Conservation (phyloP, 2,113 vertebrate species). For the Grus americana region DNA sequence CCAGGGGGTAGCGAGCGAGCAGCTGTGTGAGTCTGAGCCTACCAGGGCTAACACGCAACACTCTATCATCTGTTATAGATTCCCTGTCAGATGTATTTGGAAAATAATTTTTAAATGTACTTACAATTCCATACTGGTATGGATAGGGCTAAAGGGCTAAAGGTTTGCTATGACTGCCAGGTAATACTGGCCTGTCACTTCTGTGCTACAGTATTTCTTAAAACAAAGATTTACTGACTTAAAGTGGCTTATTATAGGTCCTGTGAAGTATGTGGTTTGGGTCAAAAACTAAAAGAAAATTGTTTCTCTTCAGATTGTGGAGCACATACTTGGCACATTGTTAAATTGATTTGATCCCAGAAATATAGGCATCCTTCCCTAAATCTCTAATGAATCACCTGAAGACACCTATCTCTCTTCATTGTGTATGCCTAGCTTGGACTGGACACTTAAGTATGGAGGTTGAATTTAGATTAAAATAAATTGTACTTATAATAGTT, state of each 20-base stretch:
- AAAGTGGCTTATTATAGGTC: background rate
- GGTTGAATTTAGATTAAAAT: background rate
- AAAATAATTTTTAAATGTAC: background rate
- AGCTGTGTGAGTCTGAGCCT: background rate
- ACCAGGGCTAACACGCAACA: background rate
- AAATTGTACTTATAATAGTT: background rate
- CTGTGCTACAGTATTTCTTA: background rate
- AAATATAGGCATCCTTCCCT: background rate
- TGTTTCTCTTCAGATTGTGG: background rate
- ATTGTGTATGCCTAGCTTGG: background rate
- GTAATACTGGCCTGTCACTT: background rate
- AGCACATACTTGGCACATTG: background rate
- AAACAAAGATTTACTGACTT: background rate
- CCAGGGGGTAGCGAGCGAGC: accelerated
- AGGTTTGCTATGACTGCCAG: background rate
- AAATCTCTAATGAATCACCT: background rate
- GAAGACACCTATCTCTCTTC: background rate
- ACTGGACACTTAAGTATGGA: background rate
- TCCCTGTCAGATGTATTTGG: background rate
- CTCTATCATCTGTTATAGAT: background rate
- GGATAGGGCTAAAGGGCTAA: background rate
- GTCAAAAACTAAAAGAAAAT: background rate
- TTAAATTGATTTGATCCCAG: background rate
- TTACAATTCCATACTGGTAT: background rate
- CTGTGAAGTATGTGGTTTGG: background rate